Percentiles rank a stretch among this genome's conserved stretches.
Conservation (phyloP, 2,113 vertebrate genomes). For the Festucalex cinctus region DNA sequence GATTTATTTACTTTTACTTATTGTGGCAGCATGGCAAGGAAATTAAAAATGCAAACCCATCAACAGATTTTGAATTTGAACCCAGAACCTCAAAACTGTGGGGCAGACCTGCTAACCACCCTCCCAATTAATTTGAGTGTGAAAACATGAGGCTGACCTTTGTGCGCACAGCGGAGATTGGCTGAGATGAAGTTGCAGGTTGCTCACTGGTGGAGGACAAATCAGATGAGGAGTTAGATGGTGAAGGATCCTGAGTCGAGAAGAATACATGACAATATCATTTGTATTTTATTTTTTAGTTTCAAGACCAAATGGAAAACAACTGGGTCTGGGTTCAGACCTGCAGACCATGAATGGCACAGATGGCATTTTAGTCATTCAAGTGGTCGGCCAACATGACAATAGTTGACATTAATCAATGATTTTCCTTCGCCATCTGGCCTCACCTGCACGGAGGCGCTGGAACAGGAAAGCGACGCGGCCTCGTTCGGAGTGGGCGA, state of each 20-base stretch:
- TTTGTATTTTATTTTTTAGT: background rate
- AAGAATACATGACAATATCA: conserved; percentile 12
- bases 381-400: background rate
- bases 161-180: conserved; percentile 58
- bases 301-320: too few relatives aligned
- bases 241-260: conserved; percentile 72
- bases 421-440: background rate
- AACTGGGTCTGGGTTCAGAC: background rate
- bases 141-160: conserved; percentile 74
- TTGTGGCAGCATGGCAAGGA: background rate
- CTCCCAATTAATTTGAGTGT: background rate
- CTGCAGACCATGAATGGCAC: background rate
- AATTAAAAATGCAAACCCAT: too few relatives aligned
- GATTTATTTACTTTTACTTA: background rate
- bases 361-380: too few relatives aligned
- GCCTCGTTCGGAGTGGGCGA: conserved; percentile 77
- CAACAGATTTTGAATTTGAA: too few relatives aligned
- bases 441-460: conserved; percentile 44
- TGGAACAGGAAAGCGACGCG: conserved; percentile 59
- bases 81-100: too few relatives aligned
- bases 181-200: conserved; percentile 59
- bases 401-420: background rate
- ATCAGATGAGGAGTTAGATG: conserved; percentile 72
- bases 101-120: too few relatives aligned
- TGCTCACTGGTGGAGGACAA: conserved; percentile 63